Evolutionary conservation across 2,888 invertebrate genomes (phyloP).

Genomic region (Dryobotodes eremita): DNA sequence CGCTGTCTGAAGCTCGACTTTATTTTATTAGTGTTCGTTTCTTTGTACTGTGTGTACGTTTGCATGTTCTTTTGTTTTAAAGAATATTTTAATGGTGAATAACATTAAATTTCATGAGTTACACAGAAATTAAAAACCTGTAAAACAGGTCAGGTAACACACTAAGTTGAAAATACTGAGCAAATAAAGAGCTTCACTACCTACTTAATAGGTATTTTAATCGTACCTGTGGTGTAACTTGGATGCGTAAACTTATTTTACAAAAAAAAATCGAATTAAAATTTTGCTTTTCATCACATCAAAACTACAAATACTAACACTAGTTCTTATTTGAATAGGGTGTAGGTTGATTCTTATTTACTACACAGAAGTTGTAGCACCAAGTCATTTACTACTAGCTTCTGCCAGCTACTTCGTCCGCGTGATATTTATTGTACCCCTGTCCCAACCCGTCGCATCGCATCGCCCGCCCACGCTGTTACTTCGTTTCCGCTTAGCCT

Average conservation of each 20-base stretch:
- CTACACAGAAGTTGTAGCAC: not conserved
- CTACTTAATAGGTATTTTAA: not conserved
- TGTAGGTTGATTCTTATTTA: not conserved
- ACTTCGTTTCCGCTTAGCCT: too few relatives aligned
- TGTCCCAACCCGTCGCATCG: too few relatives aligned
- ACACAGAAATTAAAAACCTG: not conserved
- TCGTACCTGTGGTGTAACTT: not conserved
- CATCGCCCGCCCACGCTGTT: too few relatives aligned
- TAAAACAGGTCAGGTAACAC: not conserved
- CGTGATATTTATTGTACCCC: too few relatives aligned
- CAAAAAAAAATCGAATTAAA: too few relatives aligned
- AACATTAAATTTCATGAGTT: not conserved
- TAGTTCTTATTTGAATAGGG: not conserved
- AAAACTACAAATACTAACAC: not conserved
- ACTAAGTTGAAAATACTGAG: not conserved
- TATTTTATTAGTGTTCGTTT: conserved; percentile 56
- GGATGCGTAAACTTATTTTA: not conserved
- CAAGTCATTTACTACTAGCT: not conserved
- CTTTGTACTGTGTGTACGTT: conserved; percentile 20
- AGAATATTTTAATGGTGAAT: not conserved
- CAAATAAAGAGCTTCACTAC: not conserved
- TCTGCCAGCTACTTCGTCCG: too few relatives aligned
- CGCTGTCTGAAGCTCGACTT: conserved; percentile 54
- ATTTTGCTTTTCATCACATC: not conserved
- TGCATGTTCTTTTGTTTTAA: conserved; percentile 14